Evolutionary conservation across 2,888 invertebrate genomes (phyloP).

Genomic region (Listrodromus nycthemerus): DNA sequence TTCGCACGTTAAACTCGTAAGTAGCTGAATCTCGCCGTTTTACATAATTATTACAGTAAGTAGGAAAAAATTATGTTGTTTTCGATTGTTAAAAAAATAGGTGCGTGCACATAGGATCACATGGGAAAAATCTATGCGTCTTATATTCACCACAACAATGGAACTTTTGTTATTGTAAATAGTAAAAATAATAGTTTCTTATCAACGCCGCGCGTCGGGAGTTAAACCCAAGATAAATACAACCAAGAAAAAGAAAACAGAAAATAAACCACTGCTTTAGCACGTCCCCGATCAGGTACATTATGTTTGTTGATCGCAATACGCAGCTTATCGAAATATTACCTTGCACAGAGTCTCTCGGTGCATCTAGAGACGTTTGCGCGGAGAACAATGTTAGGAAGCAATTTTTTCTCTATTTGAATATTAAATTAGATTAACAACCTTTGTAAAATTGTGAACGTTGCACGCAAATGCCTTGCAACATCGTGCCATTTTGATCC

Average conservation of each 20-base stretch:
- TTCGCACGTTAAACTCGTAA: slow-evolving; percentile 50
- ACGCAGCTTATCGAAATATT: slow-evolving; percentile 55
- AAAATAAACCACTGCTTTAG: slow-evolving; percentile 59
- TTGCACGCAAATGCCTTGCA: slow-evolving; percentile 67
- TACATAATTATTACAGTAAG: slow-evolving; percentile 34
- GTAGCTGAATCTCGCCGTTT: slow-evolving; percentile 52
- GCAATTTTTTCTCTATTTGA: slow-evolving; percentile 49
- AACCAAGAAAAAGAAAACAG: slow-evolving; percentile 40
- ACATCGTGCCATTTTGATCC: slow-evolving; percentile 30
- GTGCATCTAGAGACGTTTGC: slow-evolving; percentile 44
- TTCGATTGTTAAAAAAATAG: slow-evolving; percentile 13
- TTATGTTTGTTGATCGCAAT: slow-evolving; percentile 64
- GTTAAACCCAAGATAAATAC: slow-evolving; percentile 51
- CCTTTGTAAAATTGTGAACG: slow-evolving; percentile 66
- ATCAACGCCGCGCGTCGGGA: slow-evolving; percentile 4
- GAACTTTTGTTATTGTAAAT: slow-evolving; percentile 48
- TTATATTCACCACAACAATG: slow-evolving; percentile 58
- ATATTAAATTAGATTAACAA: slow-evolving; percentile 69
- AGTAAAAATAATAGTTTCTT: slow-evolving; percentile 57
- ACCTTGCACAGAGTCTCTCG: slow-evolving; percentile 41
- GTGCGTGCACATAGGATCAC: slow-evolving; percentile 17
- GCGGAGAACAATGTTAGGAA: slow-evolving; percentile 60
- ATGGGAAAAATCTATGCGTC: slow-evolving; percentile 35
- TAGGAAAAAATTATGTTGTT: slow-evolving; percentile 48
- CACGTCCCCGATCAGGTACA: slow-evolving; percentile 76